Conservation (phyloP, 2,113 vertebrate species). For the Bucco capensis region DNA sequence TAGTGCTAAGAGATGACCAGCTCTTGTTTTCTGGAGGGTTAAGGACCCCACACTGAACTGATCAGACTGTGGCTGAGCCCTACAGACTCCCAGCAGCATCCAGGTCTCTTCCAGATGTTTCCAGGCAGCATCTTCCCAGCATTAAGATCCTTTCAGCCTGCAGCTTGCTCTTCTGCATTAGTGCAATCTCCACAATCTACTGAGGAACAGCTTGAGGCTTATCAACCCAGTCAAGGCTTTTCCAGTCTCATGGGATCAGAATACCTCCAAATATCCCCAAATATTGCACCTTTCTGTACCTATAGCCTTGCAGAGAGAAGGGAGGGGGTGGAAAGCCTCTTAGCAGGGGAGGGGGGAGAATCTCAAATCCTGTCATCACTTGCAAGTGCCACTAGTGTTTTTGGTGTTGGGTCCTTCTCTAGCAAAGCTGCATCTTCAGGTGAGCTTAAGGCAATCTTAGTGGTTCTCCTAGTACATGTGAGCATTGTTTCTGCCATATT, state of each 20-base stretch:
- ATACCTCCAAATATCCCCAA: not conserved
- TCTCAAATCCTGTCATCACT: not conserved
- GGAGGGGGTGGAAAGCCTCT: not conserved
- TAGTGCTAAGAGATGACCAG: not conserved
- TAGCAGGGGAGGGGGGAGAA: not conserved
- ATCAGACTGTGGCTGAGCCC: not conserved
- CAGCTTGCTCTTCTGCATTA: not conserved
- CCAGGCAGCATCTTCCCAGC: not conserved
- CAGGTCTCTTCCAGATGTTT: not conserved
- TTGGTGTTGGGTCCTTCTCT: not conserved
- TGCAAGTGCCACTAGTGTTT: not conserved
- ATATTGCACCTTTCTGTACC: slow-evolving; percentile 48
- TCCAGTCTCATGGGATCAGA: not conserved
- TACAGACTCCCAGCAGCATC: not conserved
- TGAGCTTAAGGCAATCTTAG: not conserved
- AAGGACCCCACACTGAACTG: not conserved
- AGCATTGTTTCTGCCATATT: not conserved
- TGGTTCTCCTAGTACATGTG: not conserved
- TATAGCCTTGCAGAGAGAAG: not conserved
- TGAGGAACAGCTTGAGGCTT: not conserved
- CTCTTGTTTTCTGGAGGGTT: not conserved
- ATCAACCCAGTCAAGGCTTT: not conserved
- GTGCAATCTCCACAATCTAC: not conserved
- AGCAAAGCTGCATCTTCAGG: not conserved
- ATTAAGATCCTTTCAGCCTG: not conserved